These are phyloP conservation scores for sheep (Ovis aries) DNA, from an alignment of 2,113 vertebrate species.

Conservation along the genomic window DNA sequence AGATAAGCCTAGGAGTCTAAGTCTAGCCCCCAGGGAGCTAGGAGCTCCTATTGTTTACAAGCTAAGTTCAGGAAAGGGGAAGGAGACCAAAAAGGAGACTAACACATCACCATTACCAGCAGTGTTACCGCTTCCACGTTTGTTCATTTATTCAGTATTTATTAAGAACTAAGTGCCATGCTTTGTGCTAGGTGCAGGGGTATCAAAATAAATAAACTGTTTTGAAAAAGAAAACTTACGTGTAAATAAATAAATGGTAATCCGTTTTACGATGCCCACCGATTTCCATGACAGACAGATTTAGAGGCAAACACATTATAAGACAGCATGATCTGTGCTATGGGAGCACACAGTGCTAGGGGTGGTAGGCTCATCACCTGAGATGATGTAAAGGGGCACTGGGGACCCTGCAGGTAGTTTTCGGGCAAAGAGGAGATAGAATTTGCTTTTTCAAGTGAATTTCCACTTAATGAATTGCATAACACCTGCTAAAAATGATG, in stretches of 20 bases:
- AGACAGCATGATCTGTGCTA: background rate
- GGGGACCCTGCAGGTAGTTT: background rate
- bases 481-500: background rate
- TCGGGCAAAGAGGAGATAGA: background rate
- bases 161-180: background rate
- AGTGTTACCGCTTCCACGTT: background rate
- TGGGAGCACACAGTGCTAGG: background rate
- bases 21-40: background rate
- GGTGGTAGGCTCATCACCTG: background rate
- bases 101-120: background rate
- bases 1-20: background rate
- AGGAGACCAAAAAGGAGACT: background rate
- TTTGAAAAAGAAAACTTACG: background rate
- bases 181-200: background rate
- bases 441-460: background rate
- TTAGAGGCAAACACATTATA: background rate
- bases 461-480: background rate
- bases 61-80: background rate
- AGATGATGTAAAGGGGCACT: background rate
- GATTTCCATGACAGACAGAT: background rate
- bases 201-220: background rate
- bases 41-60: background rate
- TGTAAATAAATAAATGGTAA: background rate
- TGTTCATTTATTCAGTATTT: background rate
- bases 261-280: background rate